A percentile compares a stretch with the other conserved stretches of the same genome.
phyloP scores from a whole-genome alignment of 2,888 invertebrate genomes.

The Heliconius cydno region DNA sequence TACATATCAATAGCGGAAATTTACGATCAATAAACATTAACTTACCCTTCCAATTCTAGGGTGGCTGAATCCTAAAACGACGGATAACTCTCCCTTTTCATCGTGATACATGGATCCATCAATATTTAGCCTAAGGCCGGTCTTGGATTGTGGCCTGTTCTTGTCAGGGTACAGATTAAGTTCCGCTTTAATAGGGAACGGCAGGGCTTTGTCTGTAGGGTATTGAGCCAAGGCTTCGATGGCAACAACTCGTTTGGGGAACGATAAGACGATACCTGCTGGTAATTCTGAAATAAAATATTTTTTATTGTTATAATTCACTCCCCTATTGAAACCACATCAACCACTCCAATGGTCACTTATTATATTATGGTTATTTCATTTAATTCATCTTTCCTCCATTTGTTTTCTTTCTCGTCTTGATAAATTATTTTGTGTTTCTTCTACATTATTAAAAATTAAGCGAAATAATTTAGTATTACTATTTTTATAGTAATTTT shows the following conservation, averaged over 20 bases:
- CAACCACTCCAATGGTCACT: no score
- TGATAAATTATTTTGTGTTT: no score
- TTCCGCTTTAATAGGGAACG: constrained; percentile 86
- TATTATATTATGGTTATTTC: no score
- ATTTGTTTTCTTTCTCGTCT: no score
- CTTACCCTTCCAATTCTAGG: constrained; percentile 86
- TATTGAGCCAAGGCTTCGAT: constrained; percentile 82
- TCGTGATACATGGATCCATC: constrained; percentile 77
- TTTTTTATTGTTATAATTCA: neutral
- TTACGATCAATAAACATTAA: neutral
- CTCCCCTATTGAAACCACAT: no score
- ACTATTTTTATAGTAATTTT: neutral
- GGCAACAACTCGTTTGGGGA: constrained; percentile 87
- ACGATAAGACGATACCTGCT: constrained; percentile 83
- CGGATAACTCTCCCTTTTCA: constrained; percentile 75
- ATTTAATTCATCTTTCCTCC: no score
- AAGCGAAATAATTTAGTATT: neutral
- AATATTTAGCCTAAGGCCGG: constrained; percentile 80
- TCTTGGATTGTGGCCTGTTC: constrained; percentile 87
- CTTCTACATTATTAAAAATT: no score
- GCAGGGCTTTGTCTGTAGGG: constrained; percentile 71
- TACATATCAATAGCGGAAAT: no score
- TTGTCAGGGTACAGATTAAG: constrained; percentile 88
- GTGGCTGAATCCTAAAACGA: constrained; percentile 86
- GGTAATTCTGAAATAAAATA: constrained; percentile 60